Percentiles rank a stretch among this genome's conserved stretches.
These are phyloP conservation scores for Teleogryllus occipitalis DNA, from an alignment of 1,140 invertebrate genomes.

Conservation along the genomic window DNA sequence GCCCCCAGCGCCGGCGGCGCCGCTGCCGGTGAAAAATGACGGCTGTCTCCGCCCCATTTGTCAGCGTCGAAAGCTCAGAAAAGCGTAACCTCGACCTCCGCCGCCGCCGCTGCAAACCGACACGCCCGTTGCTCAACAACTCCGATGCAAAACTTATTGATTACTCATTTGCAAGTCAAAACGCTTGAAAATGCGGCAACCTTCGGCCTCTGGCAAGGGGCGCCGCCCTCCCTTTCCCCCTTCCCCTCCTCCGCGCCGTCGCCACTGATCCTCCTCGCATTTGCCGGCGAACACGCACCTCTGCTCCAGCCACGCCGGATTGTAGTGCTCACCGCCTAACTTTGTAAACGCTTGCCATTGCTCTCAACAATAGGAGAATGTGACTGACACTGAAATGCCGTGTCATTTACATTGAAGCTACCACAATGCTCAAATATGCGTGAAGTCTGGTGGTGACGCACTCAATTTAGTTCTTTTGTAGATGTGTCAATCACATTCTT, in stretches of 20 bases:
- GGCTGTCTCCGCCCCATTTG: background rate
- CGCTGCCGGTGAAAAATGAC: background rate
- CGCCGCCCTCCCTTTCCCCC: background rate
- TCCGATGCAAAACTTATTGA: background rate
- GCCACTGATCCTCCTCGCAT: background rate
- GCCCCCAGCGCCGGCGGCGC: background rate
- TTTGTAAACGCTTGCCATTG: background rate
- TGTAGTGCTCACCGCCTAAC: background rate
- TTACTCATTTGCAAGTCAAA: background rate
- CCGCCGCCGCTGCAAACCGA: background rate
- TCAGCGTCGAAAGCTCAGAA: background rate
- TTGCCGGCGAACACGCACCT: background rate
- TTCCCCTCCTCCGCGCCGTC: background rate
- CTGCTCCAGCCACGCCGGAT: no score
- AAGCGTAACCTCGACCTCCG: background rate
- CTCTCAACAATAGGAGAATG: background rate
- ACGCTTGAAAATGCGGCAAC: background rate
- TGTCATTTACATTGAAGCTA: background rate
- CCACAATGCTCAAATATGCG: background rate
- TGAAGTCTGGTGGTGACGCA: background rate
- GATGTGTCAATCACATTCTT: no score
- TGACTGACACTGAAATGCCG: background rate
- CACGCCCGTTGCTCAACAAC: background rate
- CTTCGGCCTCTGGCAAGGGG: background rate
- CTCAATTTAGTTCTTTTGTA: no score